Base-by-base conservation (phyloP, 1,140 invertebrate species). In the Mylabris phalerata region DNA sequence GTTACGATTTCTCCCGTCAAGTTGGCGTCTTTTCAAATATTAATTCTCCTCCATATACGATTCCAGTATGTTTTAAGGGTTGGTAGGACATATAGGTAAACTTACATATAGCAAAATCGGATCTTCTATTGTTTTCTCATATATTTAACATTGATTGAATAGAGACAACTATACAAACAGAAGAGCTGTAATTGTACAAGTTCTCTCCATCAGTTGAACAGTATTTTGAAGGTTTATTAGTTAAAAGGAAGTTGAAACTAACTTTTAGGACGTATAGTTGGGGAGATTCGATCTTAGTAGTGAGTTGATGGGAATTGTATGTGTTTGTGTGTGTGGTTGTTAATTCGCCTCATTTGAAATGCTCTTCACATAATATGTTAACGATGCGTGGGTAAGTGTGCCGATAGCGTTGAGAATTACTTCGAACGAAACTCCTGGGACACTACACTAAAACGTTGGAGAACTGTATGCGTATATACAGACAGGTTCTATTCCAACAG, bases 291-390 rank as follows among this genome's bases (percentile, higher is more conserved):
- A 42, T 42, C 11, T 42, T 42, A 32, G 32, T 32, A 7, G 4
- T 5, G 32, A 32, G 32, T 32, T 32, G 32, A 32, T 32, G 32
- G 40, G 42, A 11, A 11, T 43, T 26, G 48, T 44, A 43, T 42
- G 9, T 6, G 39, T 40, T 10, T 40, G 39, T 7, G 41, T 42
- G 11, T 11, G 11, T n/a, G 41, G 38, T 38, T 48, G 50, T 60
- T 63, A 63, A 57, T 63, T 58, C 47, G 42, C 32, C 58, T 63
- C 62, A 63, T 63, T 63, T 48, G 41, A 50, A 55, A 63, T 63
- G 62, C 62, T 55, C 59, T 61, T 58, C 62, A 63, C 62, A 61
- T 63, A 63, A 63, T 63, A 63, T 58, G 62, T 60, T 63, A 63
- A 63, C 59, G 62, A 63, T 63, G 62, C 62, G 59, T 63, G 59